Conservation (phyloP, 2,797 vertebrate genomes). For the Cynopterus sphinx region DNA sequence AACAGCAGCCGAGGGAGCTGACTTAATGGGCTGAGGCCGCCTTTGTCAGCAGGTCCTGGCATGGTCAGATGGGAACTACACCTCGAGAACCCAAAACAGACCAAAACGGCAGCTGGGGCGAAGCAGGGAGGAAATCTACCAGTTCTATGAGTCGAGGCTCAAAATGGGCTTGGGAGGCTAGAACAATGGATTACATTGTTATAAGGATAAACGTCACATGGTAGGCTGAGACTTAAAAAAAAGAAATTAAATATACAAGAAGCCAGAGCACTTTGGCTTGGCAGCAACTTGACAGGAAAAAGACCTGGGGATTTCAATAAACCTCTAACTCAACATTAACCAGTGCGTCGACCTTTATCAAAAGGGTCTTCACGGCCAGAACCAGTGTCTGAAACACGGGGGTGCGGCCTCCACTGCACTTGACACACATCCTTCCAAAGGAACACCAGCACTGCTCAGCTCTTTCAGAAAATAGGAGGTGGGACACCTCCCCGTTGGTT, state of each 20-base stretch:
- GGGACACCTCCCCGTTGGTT: not conserved
- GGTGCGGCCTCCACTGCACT: not conserved
- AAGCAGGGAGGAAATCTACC: not conserved
- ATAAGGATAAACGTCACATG: not conserved
- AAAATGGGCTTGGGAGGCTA: not conserved
- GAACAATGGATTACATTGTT: not conserved
- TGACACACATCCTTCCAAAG: not conserved
- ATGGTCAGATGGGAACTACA: not conserved
- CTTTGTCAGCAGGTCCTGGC: not conserved
- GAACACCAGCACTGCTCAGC: not conserved
- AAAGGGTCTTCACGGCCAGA: not conserved
- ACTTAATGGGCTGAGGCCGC: not conserved
- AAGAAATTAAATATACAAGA: not conserved
- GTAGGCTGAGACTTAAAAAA: not conserved
- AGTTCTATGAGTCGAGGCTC: not conserved
- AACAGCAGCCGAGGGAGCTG: not conserved
- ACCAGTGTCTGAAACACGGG: not conserved
- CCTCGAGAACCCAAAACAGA: not conserved
- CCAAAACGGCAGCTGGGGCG: not conserved
- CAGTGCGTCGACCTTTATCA: not conserved
- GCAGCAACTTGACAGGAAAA: not conserved
- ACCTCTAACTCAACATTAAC: not conserved
- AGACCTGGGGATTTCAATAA: not conserved
- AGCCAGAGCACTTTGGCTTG: not conserved
- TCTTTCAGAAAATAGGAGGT: not conserved